Percentiles rank a stretch among this genome's conserved stretches.
Conservation (phyloP, 2,113 vertebrate species). For the Bujurquina vittata region DNA sequence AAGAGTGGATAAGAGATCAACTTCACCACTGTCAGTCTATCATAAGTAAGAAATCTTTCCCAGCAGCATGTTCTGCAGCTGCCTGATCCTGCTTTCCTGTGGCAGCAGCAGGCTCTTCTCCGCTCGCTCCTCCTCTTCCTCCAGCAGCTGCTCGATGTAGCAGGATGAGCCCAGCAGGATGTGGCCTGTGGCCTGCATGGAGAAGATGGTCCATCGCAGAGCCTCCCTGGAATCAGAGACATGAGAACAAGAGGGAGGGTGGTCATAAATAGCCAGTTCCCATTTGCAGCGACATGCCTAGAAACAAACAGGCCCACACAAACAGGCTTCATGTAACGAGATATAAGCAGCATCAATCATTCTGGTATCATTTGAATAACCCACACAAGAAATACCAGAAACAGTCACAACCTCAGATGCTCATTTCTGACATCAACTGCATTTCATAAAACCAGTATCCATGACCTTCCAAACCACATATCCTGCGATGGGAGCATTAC, state of each 20-base stretch:
- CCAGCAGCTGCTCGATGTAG: slow-evolving; percentile 93
- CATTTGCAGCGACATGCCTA: neutral
- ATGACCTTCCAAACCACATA: neutral
- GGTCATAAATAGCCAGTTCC: neutral
- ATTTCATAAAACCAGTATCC: neutral
- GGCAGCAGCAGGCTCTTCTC: slow-evolving; percentile 48
- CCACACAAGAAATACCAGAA: neutral
- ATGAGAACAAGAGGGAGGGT: neutral
- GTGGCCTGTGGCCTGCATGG: slow-evolving; percentile 93
- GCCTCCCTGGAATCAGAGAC: slow-evolving; percentile 82
- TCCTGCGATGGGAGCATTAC: neutral
- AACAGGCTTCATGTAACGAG: neutral
- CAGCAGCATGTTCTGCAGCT: slow-evolving; percentile 71
- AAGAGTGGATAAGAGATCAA: neutral
- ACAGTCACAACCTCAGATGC: neutral
- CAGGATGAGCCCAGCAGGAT: slow-evolving; percentile 90
- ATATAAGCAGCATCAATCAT: neutral
- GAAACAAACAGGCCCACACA: neutral
- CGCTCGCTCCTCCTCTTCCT: slow-evolving; percentile 78
- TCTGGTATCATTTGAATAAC: neutral
- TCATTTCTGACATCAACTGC: neutral
- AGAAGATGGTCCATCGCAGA: slow-evolving; percentile 88
- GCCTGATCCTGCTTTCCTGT: slow-evolving; percentile 61
- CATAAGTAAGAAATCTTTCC: slow-evolving; percentile 47
- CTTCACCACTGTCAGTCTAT: neutral